A percentile compares a stretch with the other conserved stretches of the same genome.
phyloP scores from a whole-genome alignment of 2,888 invertebrate species.

The Actias luna region DNA sequence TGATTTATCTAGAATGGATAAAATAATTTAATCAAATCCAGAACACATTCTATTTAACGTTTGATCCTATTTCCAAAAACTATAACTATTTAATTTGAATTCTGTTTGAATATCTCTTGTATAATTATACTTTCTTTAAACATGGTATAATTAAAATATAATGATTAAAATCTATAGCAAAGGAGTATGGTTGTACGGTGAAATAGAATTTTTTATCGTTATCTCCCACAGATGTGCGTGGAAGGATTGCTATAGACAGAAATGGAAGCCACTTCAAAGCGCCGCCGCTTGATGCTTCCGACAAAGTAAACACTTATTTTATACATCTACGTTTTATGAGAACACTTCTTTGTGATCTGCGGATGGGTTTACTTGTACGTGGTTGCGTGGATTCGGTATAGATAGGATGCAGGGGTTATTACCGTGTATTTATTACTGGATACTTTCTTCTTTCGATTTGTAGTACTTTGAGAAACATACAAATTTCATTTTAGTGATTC shows the following conservation, averaged over 20 bases:
- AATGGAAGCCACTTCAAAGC: constrained; percentile 76
- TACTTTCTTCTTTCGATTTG: background rate
- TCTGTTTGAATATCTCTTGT: constrained; percentile 7
- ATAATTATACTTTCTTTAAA: constrained; percentile 4
- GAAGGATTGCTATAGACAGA: constrained; percentile 71
- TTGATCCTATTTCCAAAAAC: background rate
- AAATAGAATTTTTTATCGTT: constrained; percentile 44
- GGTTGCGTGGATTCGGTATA: constrained; percentile 19
- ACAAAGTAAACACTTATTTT: constrained; percentile 73
- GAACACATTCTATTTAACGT: background rate
- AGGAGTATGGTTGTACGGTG: constrained; percentile 11
- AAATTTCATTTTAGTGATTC: background rate
- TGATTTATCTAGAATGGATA: background rate
- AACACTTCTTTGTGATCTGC: constrained; percentile 53
- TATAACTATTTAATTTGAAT: background rate
- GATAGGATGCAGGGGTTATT: constrained; percentile 10
- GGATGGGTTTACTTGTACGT: constrained; percentile 18
- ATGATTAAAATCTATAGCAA: constrained; percentile 15
- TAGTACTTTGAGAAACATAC: background rate
- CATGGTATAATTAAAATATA: constrained; percentile 19
- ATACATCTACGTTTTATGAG: constrained; percentile 61
- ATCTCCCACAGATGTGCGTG: constrained; percentile 56
- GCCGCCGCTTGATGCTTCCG: constrained; percentile 51
- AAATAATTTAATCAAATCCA: background rate
- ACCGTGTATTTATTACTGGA: constrained; percentile 8